Evolutionary conservation across 2,888 invertebrate species (phyloP).

Genomic region (Leuctra nigra): DNA sequence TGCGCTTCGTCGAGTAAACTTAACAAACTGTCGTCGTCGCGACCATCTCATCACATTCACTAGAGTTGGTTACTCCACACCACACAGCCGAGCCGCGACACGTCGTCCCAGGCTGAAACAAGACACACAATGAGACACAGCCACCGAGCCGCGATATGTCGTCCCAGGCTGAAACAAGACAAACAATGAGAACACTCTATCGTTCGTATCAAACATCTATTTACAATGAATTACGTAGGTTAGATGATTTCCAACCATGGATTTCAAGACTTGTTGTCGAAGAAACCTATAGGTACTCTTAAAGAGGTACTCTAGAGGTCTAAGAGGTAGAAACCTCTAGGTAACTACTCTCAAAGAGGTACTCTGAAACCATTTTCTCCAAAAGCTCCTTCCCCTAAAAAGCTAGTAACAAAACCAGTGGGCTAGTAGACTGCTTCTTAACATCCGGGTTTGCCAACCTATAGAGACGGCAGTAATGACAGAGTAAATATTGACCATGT

Average conservation of each 20-base stretch:
- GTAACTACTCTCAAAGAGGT: no score
- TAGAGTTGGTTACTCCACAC: not conserved
- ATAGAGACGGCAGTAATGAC: not conserved
- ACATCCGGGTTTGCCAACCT: no score
- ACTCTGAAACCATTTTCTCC: no score
- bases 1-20: not conserved
- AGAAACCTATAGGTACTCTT: no score
- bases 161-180: not conserved
- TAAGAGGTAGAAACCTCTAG: no score
- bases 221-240: no score
- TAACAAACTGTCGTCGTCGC: not conserved
- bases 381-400: no score
- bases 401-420: no score
- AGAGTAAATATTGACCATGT: not conserved
- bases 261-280: no score
- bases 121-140: not conserved
- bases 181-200: not conserved
- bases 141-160: not conserved
- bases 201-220: no score
- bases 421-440: no score
- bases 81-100: not conserved
- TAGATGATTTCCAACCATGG: not conserved
- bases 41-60: not conserved
- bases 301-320: not conserved
- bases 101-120: not conserved